phyloP scores from a whole-genome alignment of 2,888 invertebrate species.

The Encarsia formosa region DNA sequence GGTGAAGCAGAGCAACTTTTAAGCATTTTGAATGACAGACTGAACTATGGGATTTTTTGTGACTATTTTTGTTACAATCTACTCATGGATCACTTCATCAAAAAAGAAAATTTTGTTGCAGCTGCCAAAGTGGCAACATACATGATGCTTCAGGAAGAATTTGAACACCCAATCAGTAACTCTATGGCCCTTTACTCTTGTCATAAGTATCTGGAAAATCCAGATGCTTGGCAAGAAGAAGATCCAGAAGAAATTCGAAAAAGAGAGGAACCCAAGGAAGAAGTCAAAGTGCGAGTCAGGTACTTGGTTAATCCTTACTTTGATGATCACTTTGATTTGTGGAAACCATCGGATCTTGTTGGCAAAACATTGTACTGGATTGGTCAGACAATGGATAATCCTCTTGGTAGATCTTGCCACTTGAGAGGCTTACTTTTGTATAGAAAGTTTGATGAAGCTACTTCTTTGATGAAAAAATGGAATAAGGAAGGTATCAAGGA shows the following conservation, averaged over 20 bases:
- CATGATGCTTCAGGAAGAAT: conserved; percentile 87
- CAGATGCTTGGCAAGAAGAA: conserved; percentile 52
- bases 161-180: conserved; percentile 65
- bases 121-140: conserved; percentile 76
- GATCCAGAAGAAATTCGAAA: conserved; percentile 41
- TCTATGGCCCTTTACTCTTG: conserved; percentile 71
- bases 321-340: conserved; percentile 88
- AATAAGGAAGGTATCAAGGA: conserved; percentile 29
- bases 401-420: conserved; percentile 57
- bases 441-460: conserved; percentile 62
- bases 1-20: conserved; percentile 57
- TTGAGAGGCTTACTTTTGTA: conserved; percentile 66
- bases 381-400: conserved; percentile 54
- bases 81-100: conserved; percentile 73
- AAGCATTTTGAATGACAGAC: conserved; percentile 70
- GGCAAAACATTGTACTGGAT: conserved; percentile 79
- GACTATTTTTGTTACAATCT: conserved; percentile 76
- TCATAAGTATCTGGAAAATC: conserved; percentile 63
- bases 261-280: conserved; percentile 52
- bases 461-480: conserved; percentile 42
- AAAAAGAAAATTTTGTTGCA: conserved; percentile 61
- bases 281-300: conserved; percentile 70
- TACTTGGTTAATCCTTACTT: conserved; percentile 78
- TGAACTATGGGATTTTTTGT: conserved; percentile 88
- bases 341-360: conserved; percentile 64